Conservation (phyloP, 1,140 invertebrate genomes). For the Halictus rubicundus region DNA sequence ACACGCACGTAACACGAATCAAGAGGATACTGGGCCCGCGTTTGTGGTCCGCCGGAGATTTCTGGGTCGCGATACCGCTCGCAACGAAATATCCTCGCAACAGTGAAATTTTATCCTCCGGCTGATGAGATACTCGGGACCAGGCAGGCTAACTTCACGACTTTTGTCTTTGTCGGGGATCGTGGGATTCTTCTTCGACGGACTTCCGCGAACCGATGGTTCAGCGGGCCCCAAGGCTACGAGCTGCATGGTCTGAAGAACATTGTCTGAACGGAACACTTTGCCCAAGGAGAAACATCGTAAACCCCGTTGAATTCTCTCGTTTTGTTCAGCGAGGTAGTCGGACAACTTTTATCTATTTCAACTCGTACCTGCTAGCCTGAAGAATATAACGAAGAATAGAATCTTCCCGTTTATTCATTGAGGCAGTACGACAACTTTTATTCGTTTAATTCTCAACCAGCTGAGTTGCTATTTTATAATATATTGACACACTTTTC, state of each 20-base stretch:
- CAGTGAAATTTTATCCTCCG: conserved; percentile 20
- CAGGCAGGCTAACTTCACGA: neutral
- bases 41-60: conserved; percentile 1
- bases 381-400: too few species aligned
- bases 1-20: neutral
- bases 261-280: neutral
- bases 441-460: too few species aligned
- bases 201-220: conserved; percentile 8
- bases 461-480: too few species aligned
- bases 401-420: too few species aligned
- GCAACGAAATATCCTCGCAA: neutral
- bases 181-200: conserved; percentile 1
- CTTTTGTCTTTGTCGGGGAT: conserved; percentile 19
- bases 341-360: too few species aligned
- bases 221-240: neutral
- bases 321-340: too few species aligned
- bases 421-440: too few species aligned
- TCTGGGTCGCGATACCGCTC: conserved; percentile 17
- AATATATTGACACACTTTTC: too few species aligned
- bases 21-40: neutral
- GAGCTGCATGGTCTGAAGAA: neutral
- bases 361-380: too few species aligned
- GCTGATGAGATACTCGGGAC: conserved; percentile 1
- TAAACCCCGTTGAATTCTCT: too few species aligned
- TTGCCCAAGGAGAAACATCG: neutral